Percentiles rank a stretch among this genome's conserved stretches.
phyloP scores from a whole-genome alignment of 2,797 vertebrate species.

The Triplophysa yarkandensis region DNA sequence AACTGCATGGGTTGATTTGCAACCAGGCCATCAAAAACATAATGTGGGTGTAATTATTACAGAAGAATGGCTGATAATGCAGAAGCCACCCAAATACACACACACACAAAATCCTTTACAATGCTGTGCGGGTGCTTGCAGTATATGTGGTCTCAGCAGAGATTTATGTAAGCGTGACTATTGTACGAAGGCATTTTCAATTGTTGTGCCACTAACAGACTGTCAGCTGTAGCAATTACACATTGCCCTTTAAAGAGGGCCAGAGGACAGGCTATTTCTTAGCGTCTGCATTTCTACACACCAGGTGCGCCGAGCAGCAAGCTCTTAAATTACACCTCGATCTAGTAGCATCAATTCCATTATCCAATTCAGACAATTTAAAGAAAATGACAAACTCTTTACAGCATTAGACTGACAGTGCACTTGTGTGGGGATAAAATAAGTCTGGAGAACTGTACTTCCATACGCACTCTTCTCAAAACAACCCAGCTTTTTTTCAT shows the following conservation, averaged over 20 bases:
- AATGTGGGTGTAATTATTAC: slow-evolving; percentile 70
- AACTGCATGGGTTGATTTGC: slow-evolving; percentile 72
- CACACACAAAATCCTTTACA: slow-evolving; percentile 56
- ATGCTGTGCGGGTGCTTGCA: not conserved
- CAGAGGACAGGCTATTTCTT: slow-evolving; percentile 39
- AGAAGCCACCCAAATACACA: slow-evolving; percentile 55
- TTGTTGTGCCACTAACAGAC: slow-evolving; percentile 31
- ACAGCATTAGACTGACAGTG: slow-evolving; percentile 4
- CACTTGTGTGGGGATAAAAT: not conserved
- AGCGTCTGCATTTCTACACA: slow-evolving; percentile 28
- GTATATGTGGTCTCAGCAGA: slow-evolving; percentile 56
- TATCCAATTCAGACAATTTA: slow-evolving; percentile 1
- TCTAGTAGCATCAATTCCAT: slow-evolving; percentile 23
- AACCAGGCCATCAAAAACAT: slow-evolving; percentile 78
- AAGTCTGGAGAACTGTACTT: not conserved
- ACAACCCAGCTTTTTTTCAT: slow-evolving; percentile 16
- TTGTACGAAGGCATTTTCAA: slow-evolving; percentile 39
- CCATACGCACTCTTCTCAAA: not conserved
- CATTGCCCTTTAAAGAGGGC: slow-evolving; percentile 47
- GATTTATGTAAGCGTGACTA: slow-evolving; percentile 25
- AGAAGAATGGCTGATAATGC: slow-evolving; percentile 57
- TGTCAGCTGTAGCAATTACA: slow-evolving; percentile 42
- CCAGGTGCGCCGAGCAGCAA: slow-evolving; percentile 12
- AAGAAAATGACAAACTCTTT: slow-evolving; percentile 6
- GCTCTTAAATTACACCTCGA: slow-evolving; percentile 20